Percentiles rank a stretch among this genome's conserved stretches.
Conservation (phyloP, 1,140 invertebrate genomes). For the Drosophila watanabei region DNA sequence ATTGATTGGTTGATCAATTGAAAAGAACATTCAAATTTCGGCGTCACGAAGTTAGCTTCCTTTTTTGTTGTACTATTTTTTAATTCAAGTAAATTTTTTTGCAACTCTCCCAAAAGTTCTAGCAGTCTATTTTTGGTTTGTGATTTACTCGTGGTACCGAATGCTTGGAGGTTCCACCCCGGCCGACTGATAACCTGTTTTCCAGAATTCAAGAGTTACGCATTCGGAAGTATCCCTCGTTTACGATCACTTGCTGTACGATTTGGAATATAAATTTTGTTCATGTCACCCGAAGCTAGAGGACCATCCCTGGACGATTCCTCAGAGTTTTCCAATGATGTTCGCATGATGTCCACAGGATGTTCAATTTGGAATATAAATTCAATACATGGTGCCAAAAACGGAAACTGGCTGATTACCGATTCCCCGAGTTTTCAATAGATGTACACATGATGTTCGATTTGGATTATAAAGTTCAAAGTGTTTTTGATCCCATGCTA, state of each 20-base stretch:
- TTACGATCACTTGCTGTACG: neutral
- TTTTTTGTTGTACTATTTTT: neutral
- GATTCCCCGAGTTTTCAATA: neutral
- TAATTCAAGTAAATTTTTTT: neutral
- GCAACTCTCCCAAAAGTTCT: constrained; percentile 9
- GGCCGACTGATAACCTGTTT: neutral
- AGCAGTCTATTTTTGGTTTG: constrained; percentile 37
- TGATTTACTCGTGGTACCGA: constrained; percentile 37
- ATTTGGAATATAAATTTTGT: neutral
- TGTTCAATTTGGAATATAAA: neutral
- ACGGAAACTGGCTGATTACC: neutral
- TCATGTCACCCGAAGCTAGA: no score
- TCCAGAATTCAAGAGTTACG: neutral
- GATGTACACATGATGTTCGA: neutral
- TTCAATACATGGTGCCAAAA: neutral
- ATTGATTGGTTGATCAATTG: no score
- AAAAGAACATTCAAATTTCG: no score
- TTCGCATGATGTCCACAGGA: no score
- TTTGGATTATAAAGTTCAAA: neutral
- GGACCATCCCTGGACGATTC: no score
- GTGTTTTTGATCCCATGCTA: neutral
- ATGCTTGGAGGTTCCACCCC: constrained; percentile 6
- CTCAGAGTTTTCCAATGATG: no score
- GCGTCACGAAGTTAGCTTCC: neutral
- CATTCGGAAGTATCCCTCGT: neutral